Evolutionary conservation across 2,113 vertebrate species (phyloP).

Genomic region (Lamprotornis superbus): DNA sequence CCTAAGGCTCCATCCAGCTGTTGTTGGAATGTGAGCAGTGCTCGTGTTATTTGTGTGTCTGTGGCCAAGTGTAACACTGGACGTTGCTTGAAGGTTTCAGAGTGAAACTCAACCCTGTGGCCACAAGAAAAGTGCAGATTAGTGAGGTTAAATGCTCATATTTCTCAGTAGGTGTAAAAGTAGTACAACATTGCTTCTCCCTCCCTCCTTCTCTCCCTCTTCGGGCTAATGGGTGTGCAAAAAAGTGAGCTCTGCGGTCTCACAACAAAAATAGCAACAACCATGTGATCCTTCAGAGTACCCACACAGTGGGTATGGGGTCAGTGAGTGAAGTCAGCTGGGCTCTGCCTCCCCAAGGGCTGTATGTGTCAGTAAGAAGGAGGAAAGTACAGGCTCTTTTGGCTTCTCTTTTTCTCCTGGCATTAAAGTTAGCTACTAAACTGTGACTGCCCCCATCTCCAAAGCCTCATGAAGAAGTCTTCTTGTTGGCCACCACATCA

Average conservation of each 20-base stretch:
- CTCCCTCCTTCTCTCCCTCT: not conserved
- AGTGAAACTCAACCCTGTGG: not conserved
- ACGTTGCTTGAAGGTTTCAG: not conserved
- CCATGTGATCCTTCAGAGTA: rapidly evolving
- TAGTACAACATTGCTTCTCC: not conserved
- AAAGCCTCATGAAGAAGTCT: not conserved
- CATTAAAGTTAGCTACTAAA: not conserved
- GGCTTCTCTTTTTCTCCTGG: not conserved
- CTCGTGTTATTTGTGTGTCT: rapidly evolving
- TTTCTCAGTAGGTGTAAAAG: conserved; percentile 17
- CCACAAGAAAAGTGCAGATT: not conserved
- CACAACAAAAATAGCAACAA: not conserved
- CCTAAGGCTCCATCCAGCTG: not conserved
- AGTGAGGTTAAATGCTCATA: not conserved
- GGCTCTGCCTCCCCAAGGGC: not conserved
- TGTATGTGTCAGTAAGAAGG: not conserved
- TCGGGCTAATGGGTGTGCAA: not conserved
- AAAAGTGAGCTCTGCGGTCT: not conserved
- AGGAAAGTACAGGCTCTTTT: not conserved
- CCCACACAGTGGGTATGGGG: not conserved
- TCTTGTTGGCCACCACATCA: not conserved
- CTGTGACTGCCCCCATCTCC: not conserved
- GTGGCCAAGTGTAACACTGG: not conserved
- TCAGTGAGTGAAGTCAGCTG: rapidly evolving
- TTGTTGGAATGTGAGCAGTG: not conserved